phyloP scores from a whole-genome alignment of 2,888 invertebrate species.

The Drosophila histrio region DNA sequence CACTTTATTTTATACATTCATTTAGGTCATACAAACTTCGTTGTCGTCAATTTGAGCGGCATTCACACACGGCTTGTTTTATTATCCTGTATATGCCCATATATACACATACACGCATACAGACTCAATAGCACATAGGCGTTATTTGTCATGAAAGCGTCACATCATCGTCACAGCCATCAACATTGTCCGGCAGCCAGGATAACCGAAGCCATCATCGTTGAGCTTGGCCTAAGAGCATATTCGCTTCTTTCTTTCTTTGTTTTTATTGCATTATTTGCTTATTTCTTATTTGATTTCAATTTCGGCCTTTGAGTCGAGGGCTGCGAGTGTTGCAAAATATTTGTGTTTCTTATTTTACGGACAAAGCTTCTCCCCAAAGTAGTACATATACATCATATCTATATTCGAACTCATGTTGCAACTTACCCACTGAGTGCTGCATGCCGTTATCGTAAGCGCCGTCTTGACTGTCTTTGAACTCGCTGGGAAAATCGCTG shows the following conservation, averaged over 20 bases:
- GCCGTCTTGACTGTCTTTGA: constrained; percentile 86
- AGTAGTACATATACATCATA: not conserved
- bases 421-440: constrained; percentile 87
- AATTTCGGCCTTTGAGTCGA: constrained; percentile 53
- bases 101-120: not conserved
- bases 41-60: constrained; percentile 4
- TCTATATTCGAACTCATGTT: not conserved
- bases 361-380: constrained; percentile 14
- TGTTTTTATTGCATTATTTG: constrained; percentile 72
- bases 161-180: constrained; percentile 51
- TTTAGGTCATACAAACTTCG: constrained; percentile 37
- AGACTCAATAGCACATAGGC: constrained; percentile 23
- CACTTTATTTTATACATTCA: not conserved
- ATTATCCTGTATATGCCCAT: constrained; percentile 28
- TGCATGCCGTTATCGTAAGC: constrained; percentile 88
- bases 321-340: constrained; percentile 48
- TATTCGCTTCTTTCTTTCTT: constrained; percentile 22
- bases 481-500: constrained; percentile 89
- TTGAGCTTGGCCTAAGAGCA: constrained; percentile 29
- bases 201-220: constrained; percentile 12
- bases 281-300: constrained; percentile 60
- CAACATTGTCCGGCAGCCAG: constrained; percentile 35
- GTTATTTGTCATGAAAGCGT: constrained; percentile 55
- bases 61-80: constrained; percentile 54
- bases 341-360: constrained; percentile 47